These are phyloP conservation scores for Okamejei kenojei DNA, from an alignment of 2,797 vertebrate species.

Conservation along the genomic window DNA sequence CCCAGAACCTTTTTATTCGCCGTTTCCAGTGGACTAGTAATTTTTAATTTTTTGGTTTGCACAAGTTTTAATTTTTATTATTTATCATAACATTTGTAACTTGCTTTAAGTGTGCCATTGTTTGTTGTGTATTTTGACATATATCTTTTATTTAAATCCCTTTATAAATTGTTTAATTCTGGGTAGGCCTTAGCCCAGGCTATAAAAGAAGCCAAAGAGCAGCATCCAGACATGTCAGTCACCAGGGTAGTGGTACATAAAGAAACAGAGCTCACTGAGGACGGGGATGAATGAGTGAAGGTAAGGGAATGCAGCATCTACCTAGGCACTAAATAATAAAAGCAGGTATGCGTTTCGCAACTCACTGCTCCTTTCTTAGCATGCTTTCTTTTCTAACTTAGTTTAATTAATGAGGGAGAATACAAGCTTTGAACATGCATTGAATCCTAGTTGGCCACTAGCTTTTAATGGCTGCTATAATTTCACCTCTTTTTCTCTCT, in stretches of 20 bases:
- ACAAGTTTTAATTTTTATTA: neutral
- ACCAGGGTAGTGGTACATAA: conserved; percentile 98
- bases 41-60: neutral
- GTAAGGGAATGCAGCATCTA: conserved; percentile 45
- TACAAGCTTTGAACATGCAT: neutral
- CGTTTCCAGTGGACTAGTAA: neutral
- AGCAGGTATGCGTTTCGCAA: neutral
- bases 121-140: conserved; percentile 48
- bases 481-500: neutral
- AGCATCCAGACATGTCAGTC: conserved; percentile 98
- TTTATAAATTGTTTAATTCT: conserved; percentile 45
- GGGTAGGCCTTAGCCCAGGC: conserved; percentile 91
- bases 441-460: neutral
- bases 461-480: neutral
- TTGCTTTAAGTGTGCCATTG: conserved; percentile 41
- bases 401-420: neutral
- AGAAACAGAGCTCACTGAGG: conserved; percentile 92
- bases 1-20: no score
- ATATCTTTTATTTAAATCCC: conserved; percentile 46
- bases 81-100: neutral
- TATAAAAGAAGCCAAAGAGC: conserved; percentile 98
- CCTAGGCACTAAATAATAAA: neutral
- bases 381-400: neutral
- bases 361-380: neutral
- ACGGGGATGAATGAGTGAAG: conserved; percentile 65